Conservation (phyloP, 2,797 vertebrate genomes). For the Taenioides sp. region DNA sequence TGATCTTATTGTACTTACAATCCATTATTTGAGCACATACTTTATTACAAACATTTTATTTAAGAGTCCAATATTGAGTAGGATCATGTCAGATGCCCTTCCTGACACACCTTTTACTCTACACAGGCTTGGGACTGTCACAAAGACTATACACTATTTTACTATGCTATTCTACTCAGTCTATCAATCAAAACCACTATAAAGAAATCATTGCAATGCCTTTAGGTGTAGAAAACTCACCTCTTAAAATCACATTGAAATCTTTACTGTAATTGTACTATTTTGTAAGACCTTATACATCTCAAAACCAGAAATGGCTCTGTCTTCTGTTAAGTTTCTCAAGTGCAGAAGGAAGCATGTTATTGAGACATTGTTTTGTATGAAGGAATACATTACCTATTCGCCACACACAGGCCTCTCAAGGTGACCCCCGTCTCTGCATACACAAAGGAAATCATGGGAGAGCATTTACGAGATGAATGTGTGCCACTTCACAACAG, state of each 20-base stretch:
- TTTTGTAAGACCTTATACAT: conserved; percentile 18
- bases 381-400: conserved; percentile 64
- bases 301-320: neutral
- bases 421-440: conserved; percentile 65
- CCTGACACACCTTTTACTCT: neutral
- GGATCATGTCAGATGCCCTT: neutral
- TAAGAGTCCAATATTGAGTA: neutral
- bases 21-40: neutral
- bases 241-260: conserved; percentile 16
- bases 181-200: too few species aligned
- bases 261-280: neutral
- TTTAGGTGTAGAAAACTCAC: neutral
- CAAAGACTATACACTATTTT: neutral
- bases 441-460: conserved; percentile 70
- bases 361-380: conserved; percentile 45
- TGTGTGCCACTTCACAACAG: conserved; percentile 65
- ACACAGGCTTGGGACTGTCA: neutral
- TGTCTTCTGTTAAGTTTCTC: conserved; percentile 19
- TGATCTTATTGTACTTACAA: neutral
- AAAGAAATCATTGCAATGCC: neutral
- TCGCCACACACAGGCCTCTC: conserved; percentile 52
- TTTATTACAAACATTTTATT: neutral
- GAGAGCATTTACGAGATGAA: conserved; percentile 73
- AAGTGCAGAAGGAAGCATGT: conserved; percentile 40
- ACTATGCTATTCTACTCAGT: too few species aligned